Base-by-base conservation (phyloP, 1,140 invertebrate species). In the Atopsyche davidsoni region DNA sequence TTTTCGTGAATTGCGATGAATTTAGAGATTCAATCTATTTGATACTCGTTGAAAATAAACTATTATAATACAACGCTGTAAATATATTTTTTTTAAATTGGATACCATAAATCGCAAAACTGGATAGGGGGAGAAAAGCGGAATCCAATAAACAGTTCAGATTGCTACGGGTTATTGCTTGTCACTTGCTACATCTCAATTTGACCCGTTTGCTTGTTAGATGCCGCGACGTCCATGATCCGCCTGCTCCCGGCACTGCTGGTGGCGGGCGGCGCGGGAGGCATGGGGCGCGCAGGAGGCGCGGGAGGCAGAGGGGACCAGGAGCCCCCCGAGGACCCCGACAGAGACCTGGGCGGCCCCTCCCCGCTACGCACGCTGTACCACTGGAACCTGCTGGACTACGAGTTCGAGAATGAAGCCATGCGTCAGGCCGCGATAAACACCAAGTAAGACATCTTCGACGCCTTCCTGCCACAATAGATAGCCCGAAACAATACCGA, bases 381-480 rank as follows among this genome's bases (percentile, higher is more conserved):
- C 35, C 57, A 69, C 56, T 73, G 70, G 69, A 73, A 70, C 46
- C 64, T 70, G 55, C 68, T 73, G 6, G 70, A 70, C 35, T 71
- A 65, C 38, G 63, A 57, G 23, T 73, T 62, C 54, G 64, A 64
- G 0, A 63, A 53, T 14, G 48, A 55, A n/a, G 54, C 60, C 21
- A 59, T 61, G 14, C 55, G 66, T 28, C 36, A 17, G 24, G 49
- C 46, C 2, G 50, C 50, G 3, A 19, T 57, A n/a, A 25, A 48
- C 17, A 48, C 55, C 16, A 49, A 49, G 55, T 57, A 45, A 36
- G 52, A 2, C 17, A 10, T 44, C 25, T 7, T 7, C n/a, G 25
- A n/a, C 25, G 25, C 25, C n/a, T 7, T 28, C n/a, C 25, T 7
- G 7, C 6, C n/a, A 28, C 25, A 28, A 28, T 28, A 28, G n/a